Evolutionary conservation across 2,113 vertebrate genomes (phyloP), one percentile per base, ranked within the genome.

Genomic region (Cryptoleucopteryx plumbea): DNA sequence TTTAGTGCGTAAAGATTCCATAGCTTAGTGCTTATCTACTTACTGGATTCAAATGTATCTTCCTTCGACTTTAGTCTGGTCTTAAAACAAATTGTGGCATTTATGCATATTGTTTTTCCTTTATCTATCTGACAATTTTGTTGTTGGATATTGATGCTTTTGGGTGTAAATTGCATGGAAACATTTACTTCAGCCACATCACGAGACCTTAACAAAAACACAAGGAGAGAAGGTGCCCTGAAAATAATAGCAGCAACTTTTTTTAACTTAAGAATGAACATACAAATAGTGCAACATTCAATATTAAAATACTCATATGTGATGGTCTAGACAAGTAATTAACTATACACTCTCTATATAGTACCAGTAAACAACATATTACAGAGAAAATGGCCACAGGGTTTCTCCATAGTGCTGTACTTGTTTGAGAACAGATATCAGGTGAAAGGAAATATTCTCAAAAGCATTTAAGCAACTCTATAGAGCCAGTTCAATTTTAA

Each of bases 61-160:
- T 98, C 97, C 68, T 98, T 98, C 16, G 99, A 99, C 92, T 99
- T 99, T 47, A 99, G 67, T 7, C 43, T 97, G 83, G 98, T 98
- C 82, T 81, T 38, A 87, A 99, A 99, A 90, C 99, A 99, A 86
- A 99, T 97, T 1, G 83, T 97, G 19, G 98, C 98, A 3, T 87
- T 97, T 94, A 99, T 99, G 70, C 99, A 99, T 59, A 98, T 98
- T 1, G 98, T 99, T 74, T 96, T 98, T 68, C 97, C 98, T 81
- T 96, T 98, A 6, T 97, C 96, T 32, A 98, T 89, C 25, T 90
- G 97, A 88, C 99, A 99, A 47, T 98, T 98, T 92, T 98, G 93
- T 97, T 99, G 98, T 90, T 99, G 98, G 81, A 99, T 98, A 95
- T 99, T 99, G 95, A 99, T 99, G 96, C 98, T 99, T 63, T 91